Base-by-base conservation (phyloP, 2,113 vertebrate genomes). In the Silurus asotus region DNA sequence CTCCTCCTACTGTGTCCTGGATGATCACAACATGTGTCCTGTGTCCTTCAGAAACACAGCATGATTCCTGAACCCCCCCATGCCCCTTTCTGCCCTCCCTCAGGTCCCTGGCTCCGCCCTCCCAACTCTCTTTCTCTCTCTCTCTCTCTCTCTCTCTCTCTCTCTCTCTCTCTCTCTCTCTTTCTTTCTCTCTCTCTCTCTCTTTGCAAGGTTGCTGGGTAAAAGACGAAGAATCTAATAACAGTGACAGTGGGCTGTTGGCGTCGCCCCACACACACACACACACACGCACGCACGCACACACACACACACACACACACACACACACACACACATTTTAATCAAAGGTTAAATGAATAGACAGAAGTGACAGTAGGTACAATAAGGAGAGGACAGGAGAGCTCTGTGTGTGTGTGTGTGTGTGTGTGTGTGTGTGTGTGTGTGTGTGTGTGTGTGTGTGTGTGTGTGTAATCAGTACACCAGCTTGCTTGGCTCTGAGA, bases 201-300 rank as follows among this genome's bases (percentile, higher is more conserved):
- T 81, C 23, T 83, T 14, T 76, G 96, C 95, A 94, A 94, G 96
- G 97, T 98, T 99, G 97, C 97, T 93, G 94, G 96, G 97, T 90
- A 95, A 97, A 96, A 96, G 94, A 95, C 3, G 93, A 97, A 96
- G 97, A 99, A 99, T 99, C 97, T 98, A 99, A 99, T 99, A 99
- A 99, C 95, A 97, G 96, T 98, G 97, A 97, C 97, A 97, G 97
- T 96, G 96, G 96, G 96, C 96, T 96, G 97, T 97, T 97, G 97
- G 94, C 96, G 95, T 79, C 11, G 0, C 28, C 15, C 15, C 67
- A 70, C 28, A 70, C 25, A 70, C 65, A 69, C 25, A 69, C 10
- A 59, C 58, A 19, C 58, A 59, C 17, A 69, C 67, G 8, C 64
- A n/a, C 58, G 19, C 58, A 59, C 15, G 8, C 61, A 62, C 61